Conservation (phyloP, 2,113 vertebrate species). For the Paramisgurnus dabryanus region DNA sequence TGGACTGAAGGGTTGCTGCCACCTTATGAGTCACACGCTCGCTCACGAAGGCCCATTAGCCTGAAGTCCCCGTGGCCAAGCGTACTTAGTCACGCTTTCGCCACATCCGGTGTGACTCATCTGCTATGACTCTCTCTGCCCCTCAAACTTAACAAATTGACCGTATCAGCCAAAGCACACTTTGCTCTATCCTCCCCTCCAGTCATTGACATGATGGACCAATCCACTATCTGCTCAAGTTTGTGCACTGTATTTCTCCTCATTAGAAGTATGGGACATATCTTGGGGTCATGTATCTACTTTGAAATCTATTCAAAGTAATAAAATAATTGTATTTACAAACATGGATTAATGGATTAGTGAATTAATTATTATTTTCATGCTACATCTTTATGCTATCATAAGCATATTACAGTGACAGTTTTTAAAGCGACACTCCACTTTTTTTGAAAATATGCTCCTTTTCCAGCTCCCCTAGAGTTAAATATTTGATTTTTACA, state of each 20-base stretch:
- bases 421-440: too few species aligned
- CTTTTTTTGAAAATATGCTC: too few species aligned
- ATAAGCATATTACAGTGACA: too few species aligned
- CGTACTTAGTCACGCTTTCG: constrained; percentile 35
- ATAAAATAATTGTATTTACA: too few species aligned
- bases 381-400: too few species aligned
- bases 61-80: constrained; percentile 41
- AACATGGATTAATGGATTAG: too few species aligned
- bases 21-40: constrained; percentile 47
- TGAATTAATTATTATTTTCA: too few species aligned
- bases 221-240: constrained; percentile 22
- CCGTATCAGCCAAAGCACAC: constrained; percentile 41
- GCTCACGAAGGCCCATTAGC: constrained; percentile 38
- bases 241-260: constrained; percentile 36
- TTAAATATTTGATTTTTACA: too few species aligned
- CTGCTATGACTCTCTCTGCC: constrained; percentile 32
- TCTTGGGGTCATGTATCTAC: too few species aligned
- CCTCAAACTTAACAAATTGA: constrained; percentile 44
- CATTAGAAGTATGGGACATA: not conserved
- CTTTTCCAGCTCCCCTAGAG: too few species aligned
- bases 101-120: constrained; percentile 55
- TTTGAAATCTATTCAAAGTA: too few species aligned
- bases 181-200: constrained; percentile 15
- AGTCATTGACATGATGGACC: constrained; percentile 28
- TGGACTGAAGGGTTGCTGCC: constrained; percentile 21